A percentile compares a stretch with the other conserved stretches of the same genome.
These are phyloP conservation scores for Burhinus oedicnemus DNA, from an alignment of 2,113 vertebrate genomes.

Conservation along the genomic window DNA sequence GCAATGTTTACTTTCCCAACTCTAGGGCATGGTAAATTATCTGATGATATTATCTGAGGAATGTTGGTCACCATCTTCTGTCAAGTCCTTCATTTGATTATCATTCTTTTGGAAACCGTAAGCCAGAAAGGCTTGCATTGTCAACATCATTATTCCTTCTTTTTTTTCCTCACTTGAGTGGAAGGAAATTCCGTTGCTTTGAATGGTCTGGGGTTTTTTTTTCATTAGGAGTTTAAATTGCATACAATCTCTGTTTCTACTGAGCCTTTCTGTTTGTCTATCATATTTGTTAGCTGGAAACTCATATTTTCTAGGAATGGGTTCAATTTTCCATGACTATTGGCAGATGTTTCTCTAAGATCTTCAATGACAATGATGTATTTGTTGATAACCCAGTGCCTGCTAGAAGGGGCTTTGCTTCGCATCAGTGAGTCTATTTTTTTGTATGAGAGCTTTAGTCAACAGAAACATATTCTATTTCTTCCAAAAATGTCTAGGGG, in stretches of 20 bases:
- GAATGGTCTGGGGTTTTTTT: not conserved
- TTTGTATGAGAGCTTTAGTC: not conserved
- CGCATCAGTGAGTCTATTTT: not conserved
- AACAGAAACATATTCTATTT: not conserved
- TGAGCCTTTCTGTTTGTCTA: not conserved
- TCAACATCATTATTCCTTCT: not conserved
- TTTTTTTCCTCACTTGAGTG: not conserved
- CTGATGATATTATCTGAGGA: not conserved
- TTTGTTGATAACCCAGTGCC: constrained; percentile 44
- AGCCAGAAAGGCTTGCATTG: not conserved
- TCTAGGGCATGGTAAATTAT: not conserved
- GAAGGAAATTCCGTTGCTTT: not conserved
- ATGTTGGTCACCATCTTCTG: not conserved
- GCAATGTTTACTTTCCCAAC: not conserved
- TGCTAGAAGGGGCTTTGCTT: constrained; percentile 33
- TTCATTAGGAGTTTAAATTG: not conserved
- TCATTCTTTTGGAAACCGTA: not conserved
- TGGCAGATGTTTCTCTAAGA: constrained; percentile 40
- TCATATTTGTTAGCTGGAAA: constrained; percentile 9
- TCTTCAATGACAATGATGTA: constrained; percentile 51
- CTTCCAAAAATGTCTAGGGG: not conserved
- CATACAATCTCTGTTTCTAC: not conserved
- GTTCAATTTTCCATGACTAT: constrained; percentile 45
- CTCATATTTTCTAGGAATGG: constrained; percentile 23
- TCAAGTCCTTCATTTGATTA: not conserved